phyloP scores from a whole-genome alignment of 1,140 invertebrate species.

The Teleopsis dalmanni region DNA sequence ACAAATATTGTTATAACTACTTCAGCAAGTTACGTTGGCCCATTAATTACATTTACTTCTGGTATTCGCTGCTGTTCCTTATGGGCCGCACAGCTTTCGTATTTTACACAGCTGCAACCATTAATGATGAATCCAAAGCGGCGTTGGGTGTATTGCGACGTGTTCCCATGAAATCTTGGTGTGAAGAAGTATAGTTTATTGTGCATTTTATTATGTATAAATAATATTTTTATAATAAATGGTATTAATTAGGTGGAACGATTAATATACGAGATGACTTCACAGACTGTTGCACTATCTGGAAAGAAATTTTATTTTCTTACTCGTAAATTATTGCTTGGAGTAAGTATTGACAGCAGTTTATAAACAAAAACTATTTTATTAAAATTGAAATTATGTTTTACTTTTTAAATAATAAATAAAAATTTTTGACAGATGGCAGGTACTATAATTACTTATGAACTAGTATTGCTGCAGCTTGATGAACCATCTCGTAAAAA shows the following conservation, averaged over 20 bases:
- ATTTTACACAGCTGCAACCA: slow-evolving; percentile 51
- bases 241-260: slow-evolving; percentile 29
- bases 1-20: too few species aligned
- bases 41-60: slow-evolving; percentile 52
- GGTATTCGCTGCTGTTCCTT: slow-evolving; percentile 54
- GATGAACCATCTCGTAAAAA: slow-evolving; percentile 34
- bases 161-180: slow-evolving; percentile 49
- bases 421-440: slow-evolving; percentile 27
- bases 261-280: slow-evolving; percentile 35
- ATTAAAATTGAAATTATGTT: too few species aligned
- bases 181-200: slow-evolving; percentile 45
- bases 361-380: not conserved
- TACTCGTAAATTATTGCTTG: slow-evolving; percentile 53
- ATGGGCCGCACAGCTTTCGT: slow-evolving; percentile 50
- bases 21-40: slow-evolving; percentile 39
- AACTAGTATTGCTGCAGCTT: slow-evolving; percentile 57
- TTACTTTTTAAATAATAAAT: slow-evolving; percentile 2
- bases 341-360: slow-evolving; percentile 45
- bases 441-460: slow-evolving; percentile 62
- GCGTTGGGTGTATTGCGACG: slow-evolving; percentile 49
- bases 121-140: slow-evolving; percentile 52
- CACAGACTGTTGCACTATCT: slow-evolving; percentile 48
- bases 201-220: too few species aligned
- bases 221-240: too few species aligned
- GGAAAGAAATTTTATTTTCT: slow-evolving; percentile 58